Percentiles rank a stretch among this genome's conserved stretches.
Conservation (phyloP, 2,888 invertebrate species). For the Azorinus chamasolen region DNA sequence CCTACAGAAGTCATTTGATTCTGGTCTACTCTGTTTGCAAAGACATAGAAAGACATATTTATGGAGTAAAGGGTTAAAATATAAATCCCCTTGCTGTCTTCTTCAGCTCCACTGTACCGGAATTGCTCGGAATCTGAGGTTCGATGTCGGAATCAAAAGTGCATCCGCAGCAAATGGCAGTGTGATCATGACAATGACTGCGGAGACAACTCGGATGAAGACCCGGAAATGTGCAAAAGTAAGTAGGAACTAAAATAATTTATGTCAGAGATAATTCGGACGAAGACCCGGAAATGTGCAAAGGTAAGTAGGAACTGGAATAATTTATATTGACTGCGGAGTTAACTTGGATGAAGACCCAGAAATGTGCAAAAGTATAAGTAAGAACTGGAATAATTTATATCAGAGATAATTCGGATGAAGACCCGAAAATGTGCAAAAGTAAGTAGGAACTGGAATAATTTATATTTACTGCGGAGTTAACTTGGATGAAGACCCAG, state of each 20-base stretch:
- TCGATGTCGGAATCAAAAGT: slow-evolving; percentile 96
- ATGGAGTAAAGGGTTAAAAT: no score
- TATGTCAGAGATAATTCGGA: slow-evolving; percentile 97
- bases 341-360: slow-evolving; percentile 93
- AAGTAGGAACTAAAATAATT: background rate
- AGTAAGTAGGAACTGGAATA: slow-evolving; percentile 60
- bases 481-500: no score
- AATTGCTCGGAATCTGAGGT: slow-evolving; percentile 98
- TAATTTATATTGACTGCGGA: slow-evolving; percentile 98
- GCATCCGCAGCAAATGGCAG: slow-evolving; percentile 88
- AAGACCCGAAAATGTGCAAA: slow-evolving; percentile 77
- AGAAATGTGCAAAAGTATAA: slow-evolving; percentile 77
- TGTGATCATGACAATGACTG: slow-evolving; percentile 99
- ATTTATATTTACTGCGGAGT: no score
- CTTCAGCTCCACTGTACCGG: slow-evolving; percentile 91
- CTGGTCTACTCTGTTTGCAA: no score
- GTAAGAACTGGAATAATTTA: no score
- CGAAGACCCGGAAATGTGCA: slow-evolving; percentile 82
- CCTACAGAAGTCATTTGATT: no score
- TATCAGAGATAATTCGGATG: slow-evolving; percentile 96
- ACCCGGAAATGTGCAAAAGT: slow-evolving; percentile 76
- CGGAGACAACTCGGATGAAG: slow-evolving; percentile 95
- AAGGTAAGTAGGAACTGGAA: slow-evolving; percentile 62
- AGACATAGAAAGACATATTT: no score
- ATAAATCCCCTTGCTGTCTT: background rate